Conservation (phyloP, 2,888 invertebrate species). For the Chesias legatella region DNA sequence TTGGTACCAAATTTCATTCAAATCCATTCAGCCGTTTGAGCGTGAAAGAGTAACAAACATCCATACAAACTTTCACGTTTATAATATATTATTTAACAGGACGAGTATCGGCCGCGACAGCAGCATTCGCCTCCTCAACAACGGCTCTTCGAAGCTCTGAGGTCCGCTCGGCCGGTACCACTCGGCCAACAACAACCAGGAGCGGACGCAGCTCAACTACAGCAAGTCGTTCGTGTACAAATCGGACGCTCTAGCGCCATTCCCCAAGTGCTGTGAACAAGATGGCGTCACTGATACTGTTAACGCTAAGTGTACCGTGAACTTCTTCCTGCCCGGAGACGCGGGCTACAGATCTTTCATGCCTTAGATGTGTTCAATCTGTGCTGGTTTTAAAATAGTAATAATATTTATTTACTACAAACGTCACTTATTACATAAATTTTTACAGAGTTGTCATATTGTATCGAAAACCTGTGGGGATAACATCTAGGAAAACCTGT, state of each 20-base stretch:
- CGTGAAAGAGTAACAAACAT: no score
- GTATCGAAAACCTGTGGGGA: no score
- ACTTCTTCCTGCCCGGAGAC: slow-evolving; percentile 47
- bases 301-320: slow-evolving; percentile 54
- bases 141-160: slow-evolving; percentile 74
- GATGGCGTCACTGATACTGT: slow-evolving; percentile 43
- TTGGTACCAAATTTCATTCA: no score
- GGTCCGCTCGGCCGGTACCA: slow-evolving; percentile 49
- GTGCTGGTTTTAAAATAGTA: no score
- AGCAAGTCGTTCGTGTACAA: slow-evolving; percentile 53
- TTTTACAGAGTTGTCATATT: no score
- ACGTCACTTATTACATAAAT: no score
- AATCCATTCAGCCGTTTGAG: no score
- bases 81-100: no score
- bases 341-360: slow-evolving; percentile 1
- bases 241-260: slow-evolving; percentile 53
- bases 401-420: no score
- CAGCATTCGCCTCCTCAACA: slow-evolving; percentile 67
- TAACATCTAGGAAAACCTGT: no score
- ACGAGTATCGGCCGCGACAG: slow-evolving; percentile 68
- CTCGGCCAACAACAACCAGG: slow-evolving; percentile 58
- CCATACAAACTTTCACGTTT: no score
- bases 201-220: slow-evolving; percentile 58
- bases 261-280: slow-evolving; percentile 67
- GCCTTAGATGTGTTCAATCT: not conserved